Evolutionary conservation across 2,797 vertebrate genomes (phyloP).

Genomic region (Schizopygopsis malacanthus): DNA sequence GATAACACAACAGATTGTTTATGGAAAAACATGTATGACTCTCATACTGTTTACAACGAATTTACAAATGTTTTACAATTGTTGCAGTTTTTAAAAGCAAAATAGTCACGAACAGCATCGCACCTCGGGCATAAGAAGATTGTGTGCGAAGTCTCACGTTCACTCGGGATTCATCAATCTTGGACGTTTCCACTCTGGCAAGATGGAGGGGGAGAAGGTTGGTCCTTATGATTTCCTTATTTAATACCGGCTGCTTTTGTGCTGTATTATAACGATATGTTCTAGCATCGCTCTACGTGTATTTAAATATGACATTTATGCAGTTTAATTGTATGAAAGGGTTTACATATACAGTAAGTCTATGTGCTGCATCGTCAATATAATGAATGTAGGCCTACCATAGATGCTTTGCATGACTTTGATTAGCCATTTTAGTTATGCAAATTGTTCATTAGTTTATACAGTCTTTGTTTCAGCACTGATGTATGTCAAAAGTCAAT

Average conservation of each 20-base stretch:
- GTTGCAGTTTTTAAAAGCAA: neutral
- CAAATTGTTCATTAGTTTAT: neutral
- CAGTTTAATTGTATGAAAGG: neutral
- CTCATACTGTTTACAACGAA: too few relatives aligned
- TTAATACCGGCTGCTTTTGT: neutral
- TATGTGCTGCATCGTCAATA: neutral
- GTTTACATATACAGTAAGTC: neutral
- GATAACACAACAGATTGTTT: neutral
- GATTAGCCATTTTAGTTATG: neutral
- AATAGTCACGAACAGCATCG: neutral
- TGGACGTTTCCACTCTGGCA: constrained; percentile 41
- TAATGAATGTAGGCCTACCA: neutral
- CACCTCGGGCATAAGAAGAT: neutral
- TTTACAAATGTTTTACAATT: neutral
- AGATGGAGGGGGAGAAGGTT: constrained; percentile 65
- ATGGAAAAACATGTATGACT: neutral
- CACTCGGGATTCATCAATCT: constrained; percentile 45
- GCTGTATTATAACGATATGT: neutral
- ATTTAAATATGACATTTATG: neutral
- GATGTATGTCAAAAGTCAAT: constrained; percentile 36
- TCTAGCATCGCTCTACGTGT: neutral
- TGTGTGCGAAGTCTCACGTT: constrained; percentile 50
- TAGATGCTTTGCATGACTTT: neutral
- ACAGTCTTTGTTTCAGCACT: neutral
- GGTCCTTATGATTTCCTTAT: neutral